These are phyloP conservation scores for Acleris holmiana DNA, from an alignment of 2,888 invertebrate species.

Conservation along the genomic window DNA sequence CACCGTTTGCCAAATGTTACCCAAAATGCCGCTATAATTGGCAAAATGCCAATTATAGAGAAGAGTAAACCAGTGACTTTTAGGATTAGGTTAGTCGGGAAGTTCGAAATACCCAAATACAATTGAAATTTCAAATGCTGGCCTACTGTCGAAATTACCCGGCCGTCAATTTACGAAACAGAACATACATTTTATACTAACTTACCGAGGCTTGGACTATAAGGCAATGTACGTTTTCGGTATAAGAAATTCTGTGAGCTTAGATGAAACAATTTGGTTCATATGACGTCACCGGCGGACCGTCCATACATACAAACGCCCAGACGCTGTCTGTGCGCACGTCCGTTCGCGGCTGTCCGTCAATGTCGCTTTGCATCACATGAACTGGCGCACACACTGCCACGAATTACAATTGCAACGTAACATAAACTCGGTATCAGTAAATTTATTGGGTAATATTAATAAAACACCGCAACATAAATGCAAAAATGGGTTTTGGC, in stretches of 20 bases:
- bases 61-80: no score
- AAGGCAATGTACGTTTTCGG: background rate
- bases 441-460: background rate
- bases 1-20: no score
- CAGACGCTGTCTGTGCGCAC: slow-evolving; percentile 26
- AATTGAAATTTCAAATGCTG: no score
- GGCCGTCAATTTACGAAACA: no score
- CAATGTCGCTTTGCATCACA: slow-evolving; percentile 43
- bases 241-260: background rate
- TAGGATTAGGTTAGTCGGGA: no score
- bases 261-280: slow-evolving; percentile 15
- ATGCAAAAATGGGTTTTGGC: no score
- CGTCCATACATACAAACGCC: slow-evolving; percentile 29
- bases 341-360: slow-evolving; percentile 37
- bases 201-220: no score
- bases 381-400: slow-evolving; percentile 38
- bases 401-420: slow-evolving; percentile 39
- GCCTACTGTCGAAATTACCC: no score
- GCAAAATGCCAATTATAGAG: no score
- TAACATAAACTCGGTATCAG: slow-evolving; percentile 33
- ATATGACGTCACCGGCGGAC: slow-evolving; percentile 25
- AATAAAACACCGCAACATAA: slow-evolving; percentile 1
- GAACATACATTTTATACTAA: no score
- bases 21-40: no score
- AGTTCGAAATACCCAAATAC: no score